phyloP scores from a whole-genome alignment of 1,140 invertebrate genomes.

The Aphaenogaster ashmeadi region DNA sequence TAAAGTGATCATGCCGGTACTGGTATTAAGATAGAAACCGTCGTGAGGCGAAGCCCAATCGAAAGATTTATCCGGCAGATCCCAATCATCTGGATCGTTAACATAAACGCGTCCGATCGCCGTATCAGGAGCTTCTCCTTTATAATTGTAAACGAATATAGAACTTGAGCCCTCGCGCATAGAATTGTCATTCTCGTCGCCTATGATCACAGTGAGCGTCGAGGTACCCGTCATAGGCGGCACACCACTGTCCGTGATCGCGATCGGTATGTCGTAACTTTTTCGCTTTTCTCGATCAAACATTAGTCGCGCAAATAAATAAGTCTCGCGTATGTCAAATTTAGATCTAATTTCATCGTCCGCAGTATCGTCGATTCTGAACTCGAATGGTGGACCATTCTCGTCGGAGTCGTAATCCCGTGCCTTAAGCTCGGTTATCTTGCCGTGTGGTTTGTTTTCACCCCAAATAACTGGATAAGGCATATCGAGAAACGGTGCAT shows the following conservation, averaged over 20 bases:
- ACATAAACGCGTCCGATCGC: constrained; percentile 96
- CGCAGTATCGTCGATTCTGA: constrained; percentile 90
- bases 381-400: constrained; percentile 94
- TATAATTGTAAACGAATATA: constrained; percentile 97
- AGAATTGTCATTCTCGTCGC: constrained; percentile 95
- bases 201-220: constrained; percentile 94
- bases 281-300: constrained; percentile 97
- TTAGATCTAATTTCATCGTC: constrained; percentile 90
- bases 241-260: constrained; percentile 94
- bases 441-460: constrained; percentile 91
- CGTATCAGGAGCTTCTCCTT: constrained; percentile 91
- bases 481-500: constrained; percentile 94
- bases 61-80: constrained; percentile 95
- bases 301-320: constrained; percentile 89
- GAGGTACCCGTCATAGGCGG: constrained; percentile 92
- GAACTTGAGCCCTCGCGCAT: constrained; percentile 94
- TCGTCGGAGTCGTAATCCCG: constrained; percentile 92
- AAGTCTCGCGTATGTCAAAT: constrained; percentile 90
- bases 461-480: constrained; percentile 93
- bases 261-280: constrained; percentile 94
- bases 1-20: constrained; percentile 95
- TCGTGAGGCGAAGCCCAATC: constrained; percentile 89
- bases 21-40: constrained; percentile 90
- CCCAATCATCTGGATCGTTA: constrained; percentile 97
- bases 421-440: constrained; percentile 91